phyloP scores from a whole-genome alignment of 2,113 vertebrate genomes.

The Mesitornis unicolor region DNA sequence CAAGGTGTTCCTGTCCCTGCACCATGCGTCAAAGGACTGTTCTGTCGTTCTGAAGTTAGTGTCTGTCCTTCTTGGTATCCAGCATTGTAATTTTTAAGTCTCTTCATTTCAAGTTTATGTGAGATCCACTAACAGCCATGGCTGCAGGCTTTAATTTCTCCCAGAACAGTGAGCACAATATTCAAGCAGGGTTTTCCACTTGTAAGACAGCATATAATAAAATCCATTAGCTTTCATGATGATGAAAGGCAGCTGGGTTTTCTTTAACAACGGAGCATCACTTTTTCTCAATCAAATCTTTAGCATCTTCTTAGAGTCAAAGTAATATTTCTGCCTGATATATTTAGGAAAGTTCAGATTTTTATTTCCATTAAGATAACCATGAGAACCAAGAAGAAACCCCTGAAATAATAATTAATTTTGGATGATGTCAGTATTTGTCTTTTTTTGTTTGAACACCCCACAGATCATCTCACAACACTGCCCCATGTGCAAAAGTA shows the following conservation, averaged over 20 bases:
- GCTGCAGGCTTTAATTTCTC: neutral
- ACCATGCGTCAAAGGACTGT: neutral
- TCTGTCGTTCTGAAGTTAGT: neutral
- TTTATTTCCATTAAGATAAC: neutral
- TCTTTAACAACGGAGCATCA: neutral
- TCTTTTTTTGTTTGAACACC: neutral
- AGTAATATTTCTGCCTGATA: neutral
- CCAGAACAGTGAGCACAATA: neutral
- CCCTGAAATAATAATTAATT: neutral
- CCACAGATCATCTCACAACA: conserved; percentile 85
- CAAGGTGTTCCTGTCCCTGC: neutral
- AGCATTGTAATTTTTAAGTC: neutral
- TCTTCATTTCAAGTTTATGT: neutral
- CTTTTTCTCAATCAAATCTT: neutral
- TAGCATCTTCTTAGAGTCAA: neutral
- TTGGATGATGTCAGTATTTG: neutral
- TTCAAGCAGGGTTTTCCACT: neutral
- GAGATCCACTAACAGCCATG: neutral
- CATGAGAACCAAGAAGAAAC: accelerated
- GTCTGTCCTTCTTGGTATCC: neutral
- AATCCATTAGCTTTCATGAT: neutral
- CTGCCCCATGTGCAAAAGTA: conserved; percentile 94
- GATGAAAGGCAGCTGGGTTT: neutral
- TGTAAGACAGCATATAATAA: neutral
- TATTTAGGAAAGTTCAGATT: neutral